Conservation (phyloP, 2,797 vertebrate genomes). For the Poecile montanus region DNA sequence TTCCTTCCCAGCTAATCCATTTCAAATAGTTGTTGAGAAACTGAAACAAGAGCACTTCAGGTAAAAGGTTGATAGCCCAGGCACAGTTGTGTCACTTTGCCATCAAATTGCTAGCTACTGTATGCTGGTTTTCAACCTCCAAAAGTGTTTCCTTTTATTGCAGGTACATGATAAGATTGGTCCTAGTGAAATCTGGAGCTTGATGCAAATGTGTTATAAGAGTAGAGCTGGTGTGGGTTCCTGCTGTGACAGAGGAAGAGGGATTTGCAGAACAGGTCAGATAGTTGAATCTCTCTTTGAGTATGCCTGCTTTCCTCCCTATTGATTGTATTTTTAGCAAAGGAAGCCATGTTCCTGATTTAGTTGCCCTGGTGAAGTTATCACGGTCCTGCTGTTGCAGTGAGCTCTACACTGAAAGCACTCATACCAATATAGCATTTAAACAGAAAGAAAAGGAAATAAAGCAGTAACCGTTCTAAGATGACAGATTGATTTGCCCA, state of each 20-base stretch:
- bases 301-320: background rate
- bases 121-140: background rate
- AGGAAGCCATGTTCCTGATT: background rate
- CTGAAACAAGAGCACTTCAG: background rate
- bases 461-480: constrained; percentile 5
- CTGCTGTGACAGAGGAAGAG: background rate
- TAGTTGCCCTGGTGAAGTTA: background rate
- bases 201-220: background rate
- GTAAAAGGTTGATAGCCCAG: background rate
- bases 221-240: background rate
- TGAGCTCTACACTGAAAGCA: background rate
- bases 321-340: background rate
- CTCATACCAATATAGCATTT: background rate
- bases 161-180: background rate
- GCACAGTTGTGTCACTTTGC: background rate
- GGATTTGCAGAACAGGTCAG: background rate
- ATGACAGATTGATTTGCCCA: background rate
- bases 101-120: background rate
- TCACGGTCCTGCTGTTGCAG: background rate
- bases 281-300: background rate
- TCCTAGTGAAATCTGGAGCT: background rate
- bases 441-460: background rate
- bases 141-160: background rate
- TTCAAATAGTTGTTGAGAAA: background rate
- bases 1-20: background rate